Evolutionary conservation across 2,888 invertebrate genomes (phyloP).

Genomic region (Cheiracanthium punctorium): DNA sequence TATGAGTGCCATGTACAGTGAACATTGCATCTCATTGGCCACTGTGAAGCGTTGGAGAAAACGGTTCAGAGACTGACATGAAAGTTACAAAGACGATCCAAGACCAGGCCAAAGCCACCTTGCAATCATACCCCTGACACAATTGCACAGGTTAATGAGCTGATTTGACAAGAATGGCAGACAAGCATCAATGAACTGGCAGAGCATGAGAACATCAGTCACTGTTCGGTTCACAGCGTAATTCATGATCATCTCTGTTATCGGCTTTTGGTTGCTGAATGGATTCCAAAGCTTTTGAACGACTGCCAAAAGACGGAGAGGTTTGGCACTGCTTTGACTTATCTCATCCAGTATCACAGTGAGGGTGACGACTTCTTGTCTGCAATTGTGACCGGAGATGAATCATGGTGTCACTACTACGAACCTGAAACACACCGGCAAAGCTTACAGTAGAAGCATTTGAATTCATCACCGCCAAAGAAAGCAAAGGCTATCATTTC

Average conservation of each 20-base stretch:
- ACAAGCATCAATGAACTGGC: not conserved
- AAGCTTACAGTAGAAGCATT: not conserved
- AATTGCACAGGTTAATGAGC: conserved; percentile 8
- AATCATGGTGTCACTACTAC: conserved; percentile 2
- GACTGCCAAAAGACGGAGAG: not conserved
- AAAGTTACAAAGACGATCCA: conserved; percentile 15
- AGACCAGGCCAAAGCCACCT: no score
- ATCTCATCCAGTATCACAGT: conserved; percentile 1
- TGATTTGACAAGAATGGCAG: no score
- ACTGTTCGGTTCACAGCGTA: conserved; percentile 14
- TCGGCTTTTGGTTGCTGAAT: not conserved
- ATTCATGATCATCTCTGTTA: conserved; percentile 25
- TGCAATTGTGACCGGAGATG: conserved; percentile 7
- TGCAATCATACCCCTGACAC: no score
- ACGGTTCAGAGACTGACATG: conserved; percentile 13
- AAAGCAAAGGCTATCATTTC: not conserved
- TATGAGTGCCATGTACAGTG: not conserved
- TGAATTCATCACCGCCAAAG: not conserved
- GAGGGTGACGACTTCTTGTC: conserved; percentile 13
- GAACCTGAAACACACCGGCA: not conserved
- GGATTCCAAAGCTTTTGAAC: conserved; percentile 6
- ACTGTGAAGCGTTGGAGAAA: no score
- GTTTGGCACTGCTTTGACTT: not conserved
- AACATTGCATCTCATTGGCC: no score
- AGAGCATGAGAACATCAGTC: not conserved